Evolutionary conservation across 1,140 invertebrate genomes (phyloP).

Genomic region (Drosophila varians): DNA sequence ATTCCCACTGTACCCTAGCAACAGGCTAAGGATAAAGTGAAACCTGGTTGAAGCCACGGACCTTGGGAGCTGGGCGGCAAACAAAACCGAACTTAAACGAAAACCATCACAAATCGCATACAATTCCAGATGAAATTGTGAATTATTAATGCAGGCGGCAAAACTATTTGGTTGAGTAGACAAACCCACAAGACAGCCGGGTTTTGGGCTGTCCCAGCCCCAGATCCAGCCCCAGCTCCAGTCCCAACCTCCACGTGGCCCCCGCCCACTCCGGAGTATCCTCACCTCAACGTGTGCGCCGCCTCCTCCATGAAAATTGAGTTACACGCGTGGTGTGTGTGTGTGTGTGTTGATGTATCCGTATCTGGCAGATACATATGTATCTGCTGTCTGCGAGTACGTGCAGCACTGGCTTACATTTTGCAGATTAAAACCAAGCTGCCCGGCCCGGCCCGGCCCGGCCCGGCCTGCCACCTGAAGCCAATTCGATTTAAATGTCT

Average conservation of each 20-base stretch:
- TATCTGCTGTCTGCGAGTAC: slow-evolving; percentile 45
- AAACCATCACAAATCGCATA: slow-evolving; percentile 82
- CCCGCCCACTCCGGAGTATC: neutral
- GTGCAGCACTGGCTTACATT: slow-evolving; percentile 56
- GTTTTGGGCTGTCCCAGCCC: neutral
- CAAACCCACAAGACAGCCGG: slow-evolving; percentile 61
- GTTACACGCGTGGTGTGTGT: slow-evolving; percentile 65
- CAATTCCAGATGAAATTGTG: slow-evolving; percentile 83
- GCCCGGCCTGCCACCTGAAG: slow-evolving; percentile 59
- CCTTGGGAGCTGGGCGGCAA: slow-evolving; percentile 32
- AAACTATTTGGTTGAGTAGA: slow-evolving; percentile 80
- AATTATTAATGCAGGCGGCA: slow-evolving; percentile 81
- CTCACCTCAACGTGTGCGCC: slow-evolving; percentile 49
- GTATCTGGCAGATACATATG: slow-evolving; percentile 43
- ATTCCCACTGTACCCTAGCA: slow-evolving; percentile 41
- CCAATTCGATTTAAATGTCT: slow-evolving; percentile 82
- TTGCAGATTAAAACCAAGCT: slow-evolving; percentile 69
- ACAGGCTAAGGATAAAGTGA: slow-evolving; percentile 37
- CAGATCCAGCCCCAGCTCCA: neutral
- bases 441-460: slow-evolving; percentile 35
- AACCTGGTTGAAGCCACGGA: slow-evolving; percentile 20
- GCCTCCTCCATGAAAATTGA: slow-evolving; percentile 75
- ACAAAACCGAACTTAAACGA: slow-evolving; percentile 59
- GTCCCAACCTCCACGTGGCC: neutral
- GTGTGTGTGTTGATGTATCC: slow-evolving; percentile 36